Evolutionary conservation across 2,113 vertebrate genomes (phyloP).

Genomic region (Psilopsiagon aymara): DNA sequence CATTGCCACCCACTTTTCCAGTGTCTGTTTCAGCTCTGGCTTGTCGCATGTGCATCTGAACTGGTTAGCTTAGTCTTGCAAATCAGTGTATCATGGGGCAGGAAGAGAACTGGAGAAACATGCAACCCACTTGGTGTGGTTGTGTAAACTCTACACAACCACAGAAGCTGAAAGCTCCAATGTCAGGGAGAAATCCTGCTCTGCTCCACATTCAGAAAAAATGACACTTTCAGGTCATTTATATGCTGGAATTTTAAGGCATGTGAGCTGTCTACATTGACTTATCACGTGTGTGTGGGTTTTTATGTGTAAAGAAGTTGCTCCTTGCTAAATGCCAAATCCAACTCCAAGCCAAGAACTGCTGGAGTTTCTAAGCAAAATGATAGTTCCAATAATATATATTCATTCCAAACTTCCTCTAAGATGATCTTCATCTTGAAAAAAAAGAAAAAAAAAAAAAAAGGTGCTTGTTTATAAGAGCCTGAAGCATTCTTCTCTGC

Average conservation of each 20-base stretch:
- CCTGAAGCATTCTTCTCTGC: not conserved
- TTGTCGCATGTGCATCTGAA: not conserved
- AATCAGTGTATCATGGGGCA: not conserved
- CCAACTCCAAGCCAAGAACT: not conserved
- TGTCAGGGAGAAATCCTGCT: not conserved
- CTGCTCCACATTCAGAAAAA: not conserved
- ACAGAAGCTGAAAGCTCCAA: not conserved
- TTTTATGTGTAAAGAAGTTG: constrained; percentile 36
- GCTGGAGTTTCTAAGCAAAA: not conserved
- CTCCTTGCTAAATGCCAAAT: constrained; percentile 6
- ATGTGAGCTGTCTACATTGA: constrained; percentile 24
- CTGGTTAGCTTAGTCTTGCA: not conserved
- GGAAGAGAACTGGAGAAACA: not conserved
- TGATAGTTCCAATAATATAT: not conserved
- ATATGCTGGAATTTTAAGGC: constrained; percentile 26
- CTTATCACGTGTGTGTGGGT: not conserved
- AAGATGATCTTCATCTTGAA: not conserved
- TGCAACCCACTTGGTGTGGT: not conserved
- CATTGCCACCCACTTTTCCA: not conserved
- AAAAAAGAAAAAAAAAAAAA: not conserved
- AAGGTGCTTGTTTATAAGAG: not conserved
- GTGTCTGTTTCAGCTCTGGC: not conserved
- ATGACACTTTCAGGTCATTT: constrained; percentile 27
- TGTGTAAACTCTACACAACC: not conserved
- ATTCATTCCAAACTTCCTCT: not conserved